Base-by-base conservation (phyloP, 2,888 invertebrate genomes). In the Pseudolycoriella hygida region DNA sequence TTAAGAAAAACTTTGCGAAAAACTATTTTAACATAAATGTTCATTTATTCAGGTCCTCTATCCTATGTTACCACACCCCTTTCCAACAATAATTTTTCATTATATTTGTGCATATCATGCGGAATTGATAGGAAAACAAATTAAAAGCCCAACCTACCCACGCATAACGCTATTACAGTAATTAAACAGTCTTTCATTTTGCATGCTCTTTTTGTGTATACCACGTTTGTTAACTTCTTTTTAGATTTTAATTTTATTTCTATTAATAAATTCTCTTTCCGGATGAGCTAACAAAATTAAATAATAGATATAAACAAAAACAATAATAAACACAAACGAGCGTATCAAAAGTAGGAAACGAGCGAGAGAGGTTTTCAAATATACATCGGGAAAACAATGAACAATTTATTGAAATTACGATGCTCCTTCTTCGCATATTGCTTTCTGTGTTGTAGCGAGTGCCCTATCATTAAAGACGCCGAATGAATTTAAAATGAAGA, bases 391-490 rank as follows among this genome's bases (percentile, higher is more conserved):
- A 4, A 8, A 25, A 25, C 25, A 25, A 25, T 25, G 8, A 6
- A 25, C 25, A 25, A 25, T 25, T 25, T 25, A 25, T 25, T 25
- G 25, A 25, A 25, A 25, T 25, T 25, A 25, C 25, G 8, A 25
- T 25, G 25, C 25, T 6, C 25, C 25, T 25, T 25, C 25, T 25
- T 25, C 25, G 25, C 25, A 25, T 25, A 25, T 25, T 25, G 25
- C 25, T 25, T 25, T 25, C 25, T 25, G 25, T 25, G 25, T 25
- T 25, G 25, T 25, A 25, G 25, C 25, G 25, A 25, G 25, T 40
- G 40, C 40, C 40, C 40, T 40, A 40, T 40, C 40, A 40, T 40
- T 40, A 40, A 15, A 40, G 19, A 40, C 40, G 18, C 40, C 40
- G 40, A 18, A 40, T 18, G 40, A 40, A 40, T 40, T 18, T 18